Base-by-base conservation (phyloP, 2,797 vertebrate genomes). In the Aphelocoma californica region DNA sequence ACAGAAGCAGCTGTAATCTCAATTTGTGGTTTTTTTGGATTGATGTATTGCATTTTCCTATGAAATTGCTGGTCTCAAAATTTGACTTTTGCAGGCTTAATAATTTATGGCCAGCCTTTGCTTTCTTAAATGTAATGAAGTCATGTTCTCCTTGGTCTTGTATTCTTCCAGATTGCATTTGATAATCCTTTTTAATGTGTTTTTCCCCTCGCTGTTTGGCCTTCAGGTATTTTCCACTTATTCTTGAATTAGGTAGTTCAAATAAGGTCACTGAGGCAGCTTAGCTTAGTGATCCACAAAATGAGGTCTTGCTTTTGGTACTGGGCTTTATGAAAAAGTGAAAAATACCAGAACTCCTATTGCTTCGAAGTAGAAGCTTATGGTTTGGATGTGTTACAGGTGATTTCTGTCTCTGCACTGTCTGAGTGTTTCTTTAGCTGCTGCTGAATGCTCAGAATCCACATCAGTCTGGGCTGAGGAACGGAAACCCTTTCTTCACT, bases 191-290 rank as follows among this genome's bases (percentile, higher is more conserved):
- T 86, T 70, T 86, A 86, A 92, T 79, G 66, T 81, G 29, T 93
- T 96, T 96, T 84, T 8, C 81, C 38, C 3, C 11, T 88, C 72
- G 23, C 73, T 77, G 34, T 91, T 86, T 93, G 83, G 31, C 74
- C 78, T 95, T 90, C 54, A 80, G 67, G 12, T 92, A 78, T 90
- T 94, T 96, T 95, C 91, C 93, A 81, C 38, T 94, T 93, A 54
- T 21, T 90, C 77, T 86, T 67, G 48, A 71, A 64, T 84, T 88
- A 60, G 24, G 47, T 69, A 9, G 23, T 93, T 94, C 71, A 80
- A 60, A 40, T 61, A 82, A 92, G 83, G 88, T 95, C 80, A 38
- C 19, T 60, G 74, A 80, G 32, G 25, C 53, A 82, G 60, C 53
- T 90, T 61, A 77, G 57, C 25, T 86, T 75, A 61, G 54, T 69